phyloP scores from a whole-genome alignment of 2,797 vertebrate species.

The Ptychadena robeensis region DNA sequence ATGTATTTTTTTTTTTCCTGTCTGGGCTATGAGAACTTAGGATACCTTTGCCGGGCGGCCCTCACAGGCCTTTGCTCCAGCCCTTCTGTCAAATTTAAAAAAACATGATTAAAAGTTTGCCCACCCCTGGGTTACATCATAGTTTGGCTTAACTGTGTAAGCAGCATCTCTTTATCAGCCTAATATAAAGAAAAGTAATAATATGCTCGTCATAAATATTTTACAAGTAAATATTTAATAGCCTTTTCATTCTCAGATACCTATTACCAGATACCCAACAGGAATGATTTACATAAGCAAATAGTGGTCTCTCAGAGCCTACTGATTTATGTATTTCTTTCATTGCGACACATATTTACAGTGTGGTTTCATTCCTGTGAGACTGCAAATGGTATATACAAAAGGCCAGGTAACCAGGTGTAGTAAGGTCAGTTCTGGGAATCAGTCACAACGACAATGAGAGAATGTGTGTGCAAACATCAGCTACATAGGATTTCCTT shows the following conservation, averaged over 20 bases:
- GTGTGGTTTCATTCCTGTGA: background rate
- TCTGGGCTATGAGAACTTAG: too few relatives aligned
- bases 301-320: background rate
- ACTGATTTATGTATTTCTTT: conserved; percentile 11
- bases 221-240: background rate
- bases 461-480: conserved; percentile 13
- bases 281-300: background rate
- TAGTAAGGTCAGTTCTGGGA: conserved; percentile 26
- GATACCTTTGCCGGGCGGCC: too few relatives aligned
- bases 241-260: background rate
- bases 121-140: too few relatives aligned
- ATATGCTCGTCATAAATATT: too few relatives aligned
- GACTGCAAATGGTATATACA: background rate
- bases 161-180: too few relatives aligned
- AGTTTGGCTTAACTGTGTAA: too few relatives aligned
- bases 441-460: background rate
- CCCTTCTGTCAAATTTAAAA: too few relatives aligned
- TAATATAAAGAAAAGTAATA: too few relatives aligned
- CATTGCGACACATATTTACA: background rate
- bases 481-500: background rate
- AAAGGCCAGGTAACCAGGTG: background rate
- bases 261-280: background rate
- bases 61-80: too few relatives aligned
- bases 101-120: too few relatives aligned
- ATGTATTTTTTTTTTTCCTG: too few relatives aligned